Evolutionary conservation across 37 sponge, comb jelly and placozoan genomes (phyloP).

Genomic region (Amphimedon queenslandica): DNA sequence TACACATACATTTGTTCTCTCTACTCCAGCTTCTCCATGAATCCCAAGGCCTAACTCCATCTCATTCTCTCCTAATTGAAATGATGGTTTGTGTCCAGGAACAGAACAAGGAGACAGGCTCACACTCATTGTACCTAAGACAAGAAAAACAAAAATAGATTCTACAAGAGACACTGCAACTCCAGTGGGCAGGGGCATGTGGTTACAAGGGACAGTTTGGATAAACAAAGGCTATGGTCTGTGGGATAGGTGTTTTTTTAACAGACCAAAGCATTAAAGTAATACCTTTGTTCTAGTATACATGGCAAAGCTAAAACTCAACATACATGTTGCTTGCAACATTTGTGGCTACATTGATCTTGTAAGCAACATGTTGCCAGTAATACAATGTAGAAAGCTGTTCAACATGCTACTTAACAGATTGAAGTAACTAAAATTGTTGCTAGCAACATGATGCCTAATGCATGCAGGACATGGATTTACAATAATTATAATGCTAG

Average conservation of each 20-base stretch:
- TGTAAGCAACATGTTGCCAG: too few species aligned
- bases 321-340: too few species aligned
- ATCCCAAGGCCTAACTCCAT: constrained; percentile 97
- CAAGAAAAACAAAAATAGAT: background rate
- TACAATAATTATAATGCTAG: too few species aligned
- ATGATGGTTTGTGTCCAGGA: constrained; percentile 81
- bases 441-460: too few species aligned
- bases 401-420: too few species aligned
- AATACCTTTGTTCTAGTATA: too few species aligned
- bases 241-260: background rate
- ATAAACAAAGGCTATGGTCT: background rate
- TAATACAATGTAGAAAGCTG: background rate
- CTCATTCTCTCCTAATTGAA: constrained; percentile 67
- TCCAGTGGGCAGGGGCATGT: background rate
- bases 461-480: too few species aligned
- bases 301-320: background rate
- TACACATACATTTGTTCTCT: constrained; percentile 10
- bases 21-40: constrained; percentile 94
- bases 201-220: background rate
- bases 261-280: too few species aligned
- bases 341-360: too few species aligned
- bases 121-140: constrained; percentile 89
- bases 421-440: too few species aligned
- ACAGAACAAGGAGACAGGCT: constrained; percentile 87
- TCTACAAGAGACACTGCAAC: background rate